Percentiles rank a stretch among this genome's conserved stretches.
Conservation (phyloP, 2,888 invertebrate species). For the Hanleya hanleyi region DNA sequence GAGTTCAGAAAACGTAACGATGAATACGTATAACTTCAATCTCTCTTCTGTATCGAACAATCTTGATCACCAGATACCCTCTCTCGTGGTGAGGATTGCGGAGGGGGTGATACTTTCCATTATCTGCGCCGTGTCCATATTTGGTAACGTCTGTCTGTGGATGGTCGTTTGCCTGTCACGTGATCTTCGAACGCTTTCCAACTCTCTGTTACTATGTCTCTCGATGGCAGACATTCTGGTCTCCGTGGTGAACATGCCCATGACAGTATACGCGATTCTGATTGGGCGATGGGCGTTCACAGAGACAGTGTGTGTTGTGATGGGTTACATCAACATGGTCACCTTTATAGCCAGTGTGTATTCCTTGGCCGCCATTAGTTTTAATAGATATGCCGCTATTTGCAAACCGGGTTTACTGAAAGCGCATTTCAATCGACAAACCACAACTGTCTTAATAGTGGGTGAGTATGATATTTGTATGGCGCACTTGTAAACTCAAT, state of each 20-base stretch:
- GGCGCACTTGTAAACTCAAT: too few relatives aligned
- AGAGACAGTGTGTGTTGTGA: conserved; percentile 43
- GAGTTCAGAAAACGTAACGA: too few relatives aligned
- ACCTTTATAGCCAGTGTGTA: conserved; percentile 65
- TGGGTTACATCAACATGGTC: conserved; percentile 64
- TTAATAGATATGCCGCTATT: conserved; percentile 66
- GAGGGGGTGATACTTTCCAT: conserved; percentile 38
- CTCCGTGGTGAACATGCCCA: conserved; percentile 60
- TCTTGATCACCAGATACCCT: too few relatives aligned
- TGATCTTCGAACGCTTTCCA: conserved; percentile 48
- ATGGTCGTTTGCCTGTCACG: conserved; percentile 44
- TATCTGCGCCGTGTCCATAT: conserved; percentile 42
- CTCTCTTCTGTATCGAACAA: too few relatives aligned
- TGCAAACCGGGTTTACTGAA: conserved; percentile 51
- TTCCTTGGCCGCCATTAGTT: conserved; percentile 66
- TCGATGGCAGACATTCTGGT: conserved; percentile 63
- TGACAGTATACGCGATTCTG: conserved; percentile 53
- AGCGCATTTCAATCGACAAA: conserved; percentile 52
- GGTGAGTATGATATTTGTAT: too few relatives aligned
- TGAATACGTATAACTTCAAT: too few relatives aligned
- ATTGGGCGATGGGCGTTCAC: conserved; percentile 46
- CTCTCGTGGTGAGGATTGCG: too few relatives aligned
- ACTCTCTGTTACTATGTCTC: conserved; percentile 54
- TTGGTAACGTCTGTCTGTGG: conserved; percentile 58
- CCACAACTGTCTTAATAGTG: conserved; percentile 49